Evolutionary conservation across 2,888 invertebrate species (phyloP).

Genomic region (Rhaphigaster nebulosa): DNA sequence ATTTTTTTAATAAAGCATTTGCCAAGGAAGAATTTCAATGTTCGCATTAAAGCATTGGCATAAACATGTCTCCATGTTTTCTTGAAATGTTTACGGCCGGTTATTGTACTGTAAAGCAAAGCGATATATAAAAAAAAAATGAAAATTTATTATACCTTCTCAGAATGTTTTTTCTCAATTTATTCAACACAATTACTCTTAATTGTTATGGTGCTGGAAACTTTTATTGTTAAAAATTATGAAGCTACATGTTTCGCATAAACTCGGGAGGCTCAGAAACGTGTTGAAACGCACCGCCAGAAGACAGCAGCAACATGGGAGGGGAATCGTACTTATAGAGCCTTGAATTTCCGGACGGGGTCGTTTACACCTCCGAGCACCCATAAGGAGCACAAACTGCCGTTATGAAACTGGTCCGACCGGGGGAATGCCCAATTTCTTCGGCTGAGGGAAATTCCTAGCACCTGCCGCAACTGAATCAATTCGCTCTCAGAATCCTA

Average conservation of each 20-base stretch:
- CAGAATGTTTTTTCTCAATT: no score
- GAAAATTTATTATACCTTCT: no score
- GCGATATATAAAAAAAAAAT: no score
- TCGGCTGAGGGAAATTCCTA: background rate
- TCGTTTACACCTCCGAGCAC: background rate
- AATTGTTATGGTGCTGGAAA: no score
- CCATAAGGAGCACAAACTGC: constrained; percentile 12
- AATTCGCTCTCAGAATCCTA: constrained; percentile 4
- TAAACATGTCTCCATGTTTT: no score
- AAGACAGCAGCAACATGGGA: background rate
- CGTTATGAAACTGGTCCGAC: background rate
- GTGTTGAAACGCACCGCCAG: background rate
- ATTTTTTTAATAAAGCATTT: no score
- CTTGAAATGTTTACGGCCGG: no score
- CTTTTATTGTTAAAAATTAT: no score
- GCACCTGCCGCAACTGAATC: constrained; percentile 32
- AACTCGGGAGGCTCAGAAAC: background rate
- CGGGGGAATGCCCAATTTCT: constrained; percentile 22
- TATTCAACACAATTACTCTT: no score
- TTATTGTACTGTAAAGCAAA: no score
- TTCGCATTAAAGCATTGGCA: no score
- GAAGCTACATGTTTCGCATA: background rate
- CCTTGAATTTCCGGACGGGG: background rate
- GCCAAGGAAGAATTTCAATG: no score
- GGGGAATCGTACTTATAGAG: background rate